Evolutionary conservation across 2,797 vertebrate species (phyloP), one percentile per base, ranked within the genome.

Genomic region (Typhlichthys subterraneus): DNA sequence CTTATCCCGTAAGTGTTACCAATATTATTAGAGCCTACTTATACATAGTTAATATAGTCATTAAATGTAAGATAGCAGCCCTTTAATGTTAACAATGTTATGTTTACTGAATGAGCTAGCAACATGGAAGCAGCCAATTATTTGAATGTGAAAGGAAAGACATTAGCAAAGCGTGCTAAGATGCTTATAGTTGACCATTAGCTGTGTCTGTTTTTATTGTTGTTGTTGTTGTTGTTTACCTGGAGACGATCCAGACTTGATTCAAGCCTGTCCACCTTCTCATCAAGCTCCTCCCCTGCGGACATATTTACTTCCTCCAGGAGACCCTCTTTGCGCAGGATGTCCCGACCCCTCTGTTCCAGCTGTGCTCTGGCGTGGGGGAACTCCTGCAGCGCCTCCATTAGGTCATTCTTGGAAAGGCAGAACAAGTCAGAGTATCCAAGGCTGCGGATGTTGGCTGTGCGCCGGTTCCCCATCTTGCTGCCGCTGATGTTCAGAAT

Each of bases 371-470:
- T 95, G 80, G 97, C 97, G 0, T 98, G 94, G 0, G 97, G 97
- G 52, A 98, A 98, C 82, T 99, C 96, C 0, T 91, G 80, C 11
- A 99, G 93, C 0, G 95, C 95, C 72, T 98, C 96, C 95, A 97
- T 98, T 1, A 99, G 92, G 64, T 98, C 95, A 52, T 96, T 95
- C 79, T 99, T 99, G 1, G 97, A 98, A 52, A 99, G 90, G 80
- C 97, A 98, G 89, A 98, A 99, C 57, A 99, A 91, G 77, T 99
- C 97, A 0, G 96, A 97, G 79, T 99, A 99, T 63, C 97, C 97
- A 50, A 99, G 89, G 67, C 97, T 99, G 17, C 94, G 90, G 67
- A 99, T 98, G 67, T 95, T 98, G 38, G 97, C 97, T 0, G 97
- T 99, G 3, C 97, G 93, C 1, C 95, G 83, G 88, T 99, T 99